Conservation (phyloP, 2,797 vertebrate species). For the Poecile montanus region DNA sequence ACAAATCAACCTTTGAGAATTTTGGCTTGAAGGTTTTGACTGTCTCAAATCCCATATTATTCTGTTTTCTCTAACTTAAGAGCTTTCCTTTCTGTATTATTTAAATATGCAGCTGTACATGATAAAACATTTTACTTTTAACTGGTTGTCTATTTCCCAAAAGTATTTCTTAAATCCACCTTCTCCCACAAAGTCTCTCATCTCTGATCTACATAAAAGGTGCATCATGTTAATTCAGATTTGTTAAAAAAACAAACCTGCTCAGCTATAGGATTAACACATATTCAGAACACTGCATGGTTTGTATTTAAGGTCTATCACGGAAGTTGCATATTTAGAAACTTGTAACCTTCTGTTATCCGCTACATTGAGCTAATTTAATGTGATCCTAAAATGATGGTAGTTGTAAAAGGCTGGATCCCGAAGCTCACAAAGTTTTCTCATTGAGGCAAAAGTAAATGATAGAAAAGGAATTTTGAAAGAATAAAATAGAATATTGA, state of each 20-base stretch:
- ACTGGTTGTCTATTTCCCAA: neutral
- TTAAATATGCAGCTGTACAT: neutral
- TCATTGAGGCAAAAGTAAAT: neutral
- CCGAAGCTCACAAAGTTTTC: neutral
- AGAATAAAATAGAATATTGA: neutral
- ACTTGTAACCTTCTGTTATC: neutral
- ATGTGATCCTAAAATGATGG: conserved; percentile 6
- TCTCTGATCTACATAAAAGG: neutral
- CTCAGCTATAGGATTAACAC: neutral
- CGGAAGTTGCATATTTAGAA: conserved; percentile 5
- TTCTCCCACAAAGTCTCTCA: neutral
- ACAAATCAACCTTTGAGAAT: neutral
- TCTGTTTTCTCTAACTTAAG: neutral
- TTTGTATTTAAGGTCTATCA: conserved; percentile 13
- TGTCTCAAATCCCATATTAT: neutral
- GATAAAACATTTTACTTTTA: neutral
- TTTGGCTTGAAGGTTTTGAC: neutral
- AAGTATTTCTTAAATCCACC: neutral
- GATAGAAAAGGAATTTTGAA: neutral
- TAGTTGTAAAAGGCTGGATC: neutral
- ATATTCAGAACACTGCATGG: neutral
- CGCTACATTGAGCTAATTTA: neutral
- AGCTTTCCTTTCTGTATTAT: neutral
- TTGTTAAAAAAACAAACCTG: neutral
- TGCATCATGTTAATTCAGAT: neutral